Conservation (phyloP, 92 coral and sea anemone species). For the Blastomussa wellsi region DNA sequence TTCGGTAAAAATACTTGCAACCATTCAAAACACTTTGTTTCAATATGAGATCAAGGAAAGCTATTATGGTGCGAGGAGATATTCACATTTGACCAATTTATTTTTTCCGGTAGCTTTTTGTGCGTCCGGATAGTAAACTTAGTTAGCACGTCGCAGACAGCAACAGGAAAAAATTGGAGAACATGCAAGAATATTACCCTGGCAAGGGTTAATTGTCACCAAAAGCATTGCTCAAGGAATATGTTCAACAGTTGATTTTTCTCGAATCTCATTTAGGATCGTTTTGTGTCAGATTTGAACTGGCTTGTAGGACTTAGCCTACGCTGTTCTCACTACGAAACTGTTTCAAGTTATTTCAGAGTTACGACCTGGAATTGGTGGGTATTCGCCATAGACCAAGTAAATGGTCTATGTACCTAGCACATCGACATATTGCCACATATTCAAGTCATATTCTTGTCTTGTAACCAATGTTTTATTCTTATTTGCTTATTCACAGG, state of each 20-base stretch:
- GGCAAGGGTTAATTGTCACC: background rate
- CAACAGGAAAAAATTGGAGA: background rate
- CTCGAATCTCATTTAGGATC: too few relatives aligned
- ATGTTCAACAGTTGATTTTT: too few relatives aligned
- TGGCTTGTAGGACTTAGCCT: too few relatives aligned
- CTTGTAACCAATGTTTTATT: background rate
- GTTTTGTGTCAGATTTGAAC: too few relatives aligned
- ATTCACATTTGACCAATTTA: background rate
- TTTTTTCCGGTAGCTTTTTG: too few relatives aligned
- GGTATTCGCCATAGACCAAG: background rate
- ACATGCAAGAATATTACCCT: background rate
- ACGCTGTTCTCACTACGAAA: too few relatives aligned
- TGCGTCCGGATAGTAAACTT: background rate
- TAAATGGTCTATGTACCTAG: too few relatives aligned
- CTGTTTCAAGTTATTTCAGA: background rate
- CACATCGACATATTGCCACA: background rate
- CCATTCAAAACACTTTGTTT: background rate
- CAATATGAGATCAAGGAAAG: background rate
- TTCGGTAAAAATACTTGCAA: background rate
- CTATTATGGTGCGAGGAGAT: background rate
- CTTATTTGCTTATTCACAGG: too few relatives aligned
- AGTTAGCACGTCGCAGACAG: background rate
- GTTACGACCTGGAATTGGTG: background rate
- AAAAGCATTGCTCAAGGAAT: too few relatives aligned
- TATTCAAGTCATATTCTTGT: background rate